phyloP scores from a whole-genome alignment of 2,113 vertebrate genomes.

The Myrmecophaga tridactyla region DNA sequence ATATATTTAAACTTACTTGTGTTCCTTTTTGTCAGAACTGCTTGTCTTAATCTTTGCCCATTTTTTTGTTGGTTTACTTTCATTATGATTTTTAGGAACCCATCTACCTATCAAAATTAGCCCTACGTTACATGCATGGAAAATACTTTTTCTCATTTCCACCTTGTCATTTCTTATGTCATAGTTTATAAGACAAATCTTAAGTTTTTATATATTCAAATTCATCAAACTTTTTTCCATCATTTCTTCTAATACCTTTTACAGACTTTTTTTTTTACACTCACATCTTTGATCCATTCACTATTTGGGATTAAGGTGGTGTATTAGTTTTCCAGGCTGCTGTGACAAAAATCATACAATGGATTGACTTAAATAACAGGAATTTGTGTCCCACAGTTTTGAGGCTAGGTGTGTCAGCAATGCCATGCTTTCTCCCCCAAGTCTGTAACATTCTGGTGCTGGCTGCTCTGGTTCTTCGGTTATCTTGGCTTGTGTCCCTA shows the following conservation, averaged over 20 bases:
- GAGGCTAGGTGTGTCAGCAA: no score
- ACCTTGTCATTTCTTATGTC: background rate
- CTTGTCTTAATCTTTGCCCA: background rate
- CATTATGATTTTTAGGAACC: background rate
- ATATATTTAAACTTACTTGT: background rate
- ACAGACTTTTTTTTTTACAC: background rate
- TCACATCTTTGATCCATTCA: background rate
- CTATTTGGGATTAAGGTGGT: background rate
- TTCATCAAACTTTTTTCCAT: background rate
- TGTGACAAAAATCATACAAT: no score
- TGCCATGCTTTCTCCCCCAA: no score
- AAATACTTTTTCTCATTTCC: background rate
- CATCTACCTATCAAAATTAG: background rate
- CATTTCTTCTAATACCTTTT: slow-evolving; percentile 15
- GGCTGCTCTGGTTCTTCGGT: no score
- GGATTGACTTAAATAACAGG: no score
- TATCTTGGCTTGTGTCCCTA: no score
- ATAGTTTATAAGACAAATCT: background rate
- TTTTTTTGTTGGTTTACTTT: slow-evolving; percentile 40
- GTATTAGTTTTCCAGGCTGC: no score
- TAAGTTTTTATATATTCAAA: background rate
- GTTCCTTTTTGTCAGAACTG: background rate
- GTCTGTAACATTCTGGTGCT: no score
- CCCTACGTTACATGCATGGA: background rate
- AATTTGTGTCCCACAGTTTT: no score